These are phyloP conservation scores for Bergia sp. DNA, from an alignment of 92 coral and sea anemone species.

Conservation along the genomic window DNA sequence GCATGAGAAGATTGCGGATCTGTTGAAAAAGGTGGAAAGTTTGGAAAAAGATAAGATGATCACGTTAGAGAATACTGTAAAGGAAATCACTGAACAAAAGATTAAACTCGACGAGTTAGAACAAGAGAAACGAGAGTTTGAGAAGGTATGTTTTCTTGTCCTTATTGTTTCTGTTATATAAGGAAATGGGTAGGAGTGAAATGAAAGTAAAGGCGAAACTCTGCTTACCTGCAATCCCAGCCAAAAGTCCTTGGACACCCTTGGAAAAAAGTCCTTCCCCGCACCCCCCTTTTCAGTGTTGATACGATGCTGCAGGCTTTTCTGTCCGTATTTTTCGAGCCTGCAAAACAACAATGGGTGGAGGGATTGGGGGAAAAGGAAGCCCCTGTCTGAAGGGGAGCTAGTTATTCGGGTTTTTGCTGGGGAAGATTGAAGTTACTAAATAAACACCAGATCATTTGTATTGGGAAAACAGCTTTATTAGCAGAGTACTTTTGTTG, in stretches of 20 bases:
- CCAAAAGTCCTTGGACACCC: no score
- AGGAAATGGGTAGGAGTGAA: not conserved
- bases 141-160: constrained; percentile 45
- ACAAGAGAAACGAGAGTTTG: constrained; percentile 66
- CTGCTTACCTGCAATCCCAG: not conserved
- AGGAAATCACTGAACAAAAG: constrained; percentile 75
- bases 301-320: no score
- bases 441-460: no score
- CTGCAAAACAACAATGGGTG: no score
- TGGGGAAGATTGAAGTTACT: not conserved
- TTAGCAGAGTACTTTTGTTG: no score
- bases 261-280: no score
- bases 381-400: not conserved
- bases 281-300: no score
- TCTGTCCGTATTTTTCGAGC: no score
- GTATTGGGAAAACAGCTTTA: no score
- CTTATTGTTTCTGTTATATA: not conserved
- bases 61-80: constrained; percentile 59
- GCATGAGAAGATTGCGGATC: constrained; percentile 75
- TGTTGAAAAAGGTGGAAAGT: constrained; percentile 60
- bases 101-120: constrained; percentile 76
- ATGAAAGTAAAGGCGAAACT: not conserved
- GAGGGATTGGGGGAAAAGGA: no score
- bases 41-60: constrained; percentile 68
- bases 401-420: not conserved